Evolutionary conservation across 2,888 invertebrate species (phyloP).

Genomic region (Notodonta dromedarius): DNA sequence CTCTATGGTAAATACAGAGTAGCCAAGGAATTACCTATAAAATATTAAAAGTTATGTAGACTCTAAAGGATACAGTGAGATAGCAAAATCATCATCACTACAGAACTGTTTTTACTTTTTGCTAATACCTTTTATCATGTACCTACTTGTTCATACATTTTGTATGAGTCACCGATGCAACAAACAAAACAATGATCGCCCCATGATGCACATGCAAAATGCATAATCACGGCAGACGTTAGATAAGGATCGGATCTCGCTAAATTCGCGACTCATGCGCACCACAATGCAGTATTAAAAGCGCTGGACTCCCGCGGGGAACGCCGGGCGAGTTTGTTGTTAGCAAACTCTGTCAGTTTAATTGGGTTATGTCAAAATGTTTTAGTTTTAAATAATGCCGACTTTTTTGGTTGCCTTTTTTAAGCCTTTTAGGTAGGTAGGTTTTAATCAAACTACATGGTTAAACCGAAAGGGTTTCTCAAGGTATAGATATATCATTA

Average conservation of each 20-base stretch:
- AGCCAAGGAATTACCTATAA: no score
- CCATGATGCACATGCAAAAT: constrained; percentile 53
- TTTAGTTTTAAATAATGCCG: constrained; percentile 39
- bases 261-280: constrained; percentile 44
- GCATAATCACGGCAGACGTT: constrained; percentile 65
- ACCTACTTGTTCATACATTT: not conserved
- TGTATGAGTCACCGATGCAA: not conserved
- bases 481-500: not conserved
- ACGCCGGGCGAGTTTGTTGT: constrained; percentile 30
- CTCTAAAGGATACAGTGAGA: not conserved
- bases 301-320: constrained; percentile 53
- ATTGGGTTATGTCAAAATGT: constrained; percentile 64
- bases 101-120: not conserved
- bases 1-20: no score
- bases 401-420: not conserved
- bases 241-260: constrained; percentile 64
- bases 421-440: no score
- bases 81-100: not conserved
- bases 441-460: no score
- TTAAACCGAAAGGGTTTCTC: no score
- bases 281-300: constrained; percentile 7
- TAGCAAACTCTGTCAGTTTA: constrained; percentile 52
- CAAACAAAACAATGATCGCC: constrained; percentile 31
- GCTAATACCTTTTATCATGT: not conserved
- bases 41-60: no score